Conservation (phyloP, 2,888 invertebrate species). For the Muscina levida region DNA sequence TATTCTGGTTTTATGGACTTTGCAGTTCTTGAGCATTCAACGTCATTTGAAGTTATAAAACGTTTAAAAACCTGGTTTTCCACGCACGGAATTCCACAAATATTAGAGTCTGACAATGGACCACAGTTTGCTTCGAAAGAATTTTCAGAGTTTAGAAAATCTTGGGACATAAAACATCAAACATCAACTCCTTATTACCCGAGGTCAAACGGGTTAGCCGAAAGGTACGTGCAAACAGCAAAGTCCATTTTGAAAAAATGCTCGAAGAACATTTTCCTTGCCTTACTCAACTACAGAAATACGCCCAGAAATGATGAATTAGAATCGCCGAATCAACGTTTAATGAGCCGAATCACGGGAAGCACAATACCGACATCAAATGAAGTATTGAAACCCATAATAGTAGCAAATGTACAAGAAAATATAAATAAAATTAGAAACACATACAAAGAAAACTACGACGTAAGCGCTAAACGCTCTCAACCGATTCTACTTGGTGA, state of each 20-base stretch:
- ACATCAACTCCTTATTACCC: conserved; percentile 61
- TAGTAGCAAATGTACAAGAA: conserved; percentile 48
- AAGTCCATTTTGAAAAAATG: conserved; percentile 61
- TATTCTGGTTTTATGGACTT: conserved; percentile 60
- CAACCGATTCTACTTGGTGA: conserved; percentile 51
- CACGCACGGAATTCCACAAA: conserved; percentile 61
- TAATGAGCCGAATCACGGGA: conserved; percentile 61
- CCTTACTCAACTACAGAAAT: conserved; percentile 57
- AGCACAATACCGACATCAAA: conserved; percentile 46
- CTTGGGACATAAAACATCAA: conserved; percentile 57
- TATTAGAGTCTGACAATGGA: conserved; percentile 59
- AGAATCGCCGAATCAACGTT: conserved; percentile 56
- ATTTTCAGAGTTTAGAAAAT: conserved; percentile 49
- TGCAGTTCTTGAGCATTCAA: conserved; percentile 54
- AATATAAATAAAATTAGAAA: conserved; percentile 57
- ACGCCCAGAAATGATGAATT: too few relatives aligned
- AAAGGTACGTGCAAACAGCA: too few relatives aligned
- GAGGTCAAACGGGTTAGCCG: conserved; percentile 61
- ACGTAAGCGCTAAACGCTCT: conserved; percentile 36
- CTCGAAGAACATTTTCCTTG: conserved; percentile 51
- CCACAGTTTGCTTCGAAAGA: conserved; percentile 56
- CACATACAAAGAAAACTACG: conserved; percentile 52
- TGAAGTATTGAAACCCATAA: conserved; percentile 37
- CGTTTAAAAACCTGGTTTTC: conserved; percentile 58
- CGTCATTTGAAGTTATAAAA: conserved; percentile 52